Evolutionary conservation across 2,888 invertebrate genomes (phyloP), one percentile per base, ranked within the genome.

Genomic region (Drosophila paramelanica): DNA sequence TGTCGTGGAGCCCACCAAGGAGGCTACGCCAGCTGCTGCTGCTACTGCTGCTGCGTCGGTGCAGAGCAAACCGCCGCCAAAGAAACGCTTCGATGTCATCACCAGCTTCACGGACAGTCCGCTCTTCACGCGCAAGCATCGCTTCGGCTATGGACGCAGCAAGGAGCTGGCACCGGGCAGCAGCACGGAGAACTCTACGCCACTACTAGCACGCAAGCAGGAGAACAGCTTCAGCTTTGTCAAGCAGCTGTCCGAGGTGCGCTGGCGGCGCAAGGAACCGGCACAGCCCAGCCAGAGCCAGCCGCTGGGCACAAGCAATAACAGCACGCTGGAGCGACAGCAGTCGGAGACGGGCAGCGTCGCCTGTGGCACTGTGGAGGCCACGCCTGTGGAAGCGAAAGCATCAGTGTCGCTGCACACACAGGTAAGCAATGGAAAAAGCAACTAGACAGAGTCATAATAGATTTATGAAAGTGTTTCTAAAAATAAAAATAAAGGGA

Each of bases 101-200:
- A 93, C 92, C 33, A 93, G 92, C 81, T 93, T 92, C 67, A 92
- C 92, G 11, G 92, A 93, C 61, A 93, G 93, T 80, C 92, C 92
- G 55, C 86, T 93, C 10, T 93, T 93, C 61, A 92, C 92, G 38
- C 89, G 93, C 41, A 93, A 93, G 66, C 92, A 93, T 83, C 91
- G 92, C 50, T 92, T 92, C 53, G 92, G 92, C 11, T 89, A 83
- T 60, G 86, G 92, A 36, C 88, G 84, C 41, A 89, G 80, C 56
- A 91, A 91, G 59, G 90, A 91, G 11, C 57, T 75, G 13, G 62
- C 71, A 4, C 69, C 77, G 5, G 83, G 72, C 57, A 71, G 77
- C 56, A 83, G 61, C 42, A 90, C 88, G 0, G 91, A 91, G 59
- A 89, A 83, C 31, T 83, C 87, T n/a, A 91, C 93, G 1, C 92